These are phyloP conservation scores for Hybognathus amarus DNA, from an alignment of 2,797 vertebrate genomes.

Conservation along the genomic window DNA sequence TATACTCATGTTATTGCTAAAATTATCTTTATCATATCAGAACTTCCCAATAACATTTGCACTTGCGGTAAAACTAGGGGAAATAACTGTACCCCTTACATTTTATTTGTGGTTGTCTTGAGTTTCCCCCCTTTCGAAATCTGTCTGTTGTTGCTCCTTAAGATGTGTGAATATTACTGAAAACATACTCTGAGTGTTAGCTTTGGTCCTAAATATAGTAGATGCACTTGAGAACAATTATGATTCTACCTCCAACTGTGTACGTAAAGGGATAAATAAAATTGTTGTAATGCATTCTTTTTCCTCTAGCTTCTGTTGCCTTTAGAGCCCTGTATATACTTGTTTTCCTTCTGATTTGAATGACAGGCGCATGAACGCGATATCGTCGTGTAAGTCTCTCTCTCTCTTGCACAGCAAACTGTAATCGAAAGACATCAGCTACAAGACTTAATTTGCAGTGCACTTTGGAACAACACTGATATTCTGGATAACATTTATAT, in stretches of 20 bases:
- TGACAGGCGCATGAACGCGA: slow-evolving; percentile 26
- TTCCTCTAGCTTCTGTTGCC: slow-evolving; percentile 28
- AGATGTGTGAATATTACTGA: neutral
- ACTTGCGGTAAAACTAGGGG: neutral
- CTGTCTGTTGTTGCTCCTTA: neutral
- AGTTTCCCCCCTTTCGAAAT: neutral
- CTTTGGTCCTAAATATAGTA: slow-evolving; percentile 23
- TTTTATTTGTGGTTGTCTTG: neutral
- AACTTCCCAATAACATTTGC: slow-evolving; percentile 16
- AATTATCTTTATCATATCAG: neutral
- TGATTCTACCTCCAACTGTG: slow-evolving; percentile 38
- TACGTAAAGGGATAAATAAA: slow-evolving; percentile 39
- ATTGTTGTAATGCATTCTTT: slow-evolving; percentile 22
- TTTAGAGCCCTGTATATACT: slow-evolving; percentile 9
- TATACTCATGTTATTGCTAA: neutral
- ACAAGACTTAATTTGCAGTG: slow-evolving; percentile 12
- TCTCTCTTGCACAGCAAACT: slow-evolving; percentile 17
- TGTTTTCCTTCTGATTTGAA: slow-evolving; percentile 35
- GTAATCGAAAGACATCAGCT: slow-evolving; percentile 7
- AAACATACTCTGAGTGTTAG: neutral
- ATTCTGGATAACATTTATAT: slow-evolving; percentile 5
- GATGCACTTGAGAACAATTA: slow-evolving; percentile 48
- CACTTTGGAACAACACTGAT: slow-evolving; percentile 17
- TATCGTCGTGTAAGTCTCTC: slow-evolving; percentile 17
- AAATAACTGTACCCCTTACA: neutral